phyloP scores from a whole-genome alignment of 2,888 invertebrate species.

The Leptopterna dolabrata region DNA sequence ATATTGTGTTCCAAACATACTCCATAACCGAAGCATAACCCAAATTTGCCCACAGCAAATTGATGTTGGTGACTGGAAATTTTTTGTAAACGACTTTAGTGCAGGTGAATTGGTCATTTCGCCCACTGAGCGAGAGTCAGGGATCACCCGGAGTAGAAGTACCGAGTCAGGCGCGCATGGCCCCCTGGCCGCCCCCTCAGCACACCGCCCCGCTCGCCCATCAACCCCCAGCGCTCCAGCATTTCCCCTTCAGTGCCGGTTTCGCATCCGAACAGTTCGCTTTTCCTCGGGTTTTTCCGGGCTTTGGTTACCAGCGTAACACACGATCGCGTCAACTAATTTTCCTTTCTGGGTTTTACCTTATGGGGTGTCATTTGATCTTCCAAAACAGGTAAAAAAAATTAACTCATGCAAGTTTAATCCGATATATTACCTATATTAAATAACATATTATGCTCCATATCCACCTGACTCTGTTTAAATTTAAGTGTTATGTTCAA shows the following conservation, averaged over 20 bases:
- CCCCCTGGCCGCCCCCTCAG: background rate
- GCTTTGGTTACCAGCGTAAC: background rate
- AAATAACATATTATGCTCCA: too few species aligned
- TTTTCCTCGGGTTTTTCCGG: background rate
- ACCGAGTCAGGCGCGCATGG: background rate
- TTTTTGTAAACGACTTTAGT: too few species aligned
- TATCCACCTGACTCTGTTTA: too few species aligned
- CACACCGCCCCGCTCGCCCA: background rate
- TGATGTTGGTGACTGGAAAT: too few species aligned
- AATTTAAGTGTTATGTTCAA: too few species aligned
- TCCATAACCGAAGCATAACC: too few species aligned
- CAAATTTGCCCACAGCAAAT: too few species aligned
- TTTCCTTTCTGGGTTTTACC: background rate
- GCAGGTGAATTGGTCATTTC: too few species aligned
- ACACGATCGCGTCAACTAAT: background rate
- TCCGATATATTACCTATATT: too few species aligned
- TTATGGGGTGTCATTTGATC: background rate
- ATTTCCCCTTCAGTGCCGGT: constrained; percentile 13
- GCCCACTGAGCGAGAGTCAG: background rate
- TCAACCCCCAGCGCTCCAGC: background rate
- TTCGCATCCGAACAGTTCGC: background rate
- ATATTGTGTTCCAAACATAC: too few species aligned
- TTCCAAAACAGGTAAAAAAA: background rate
- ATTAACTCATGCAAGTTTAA: too few species aligned
- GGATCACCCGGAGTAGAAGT: background rate